These are phyloP conservation scores for Lepidonotus clava DNA, from an alignment of 2,888 invertebrate species.

Conservation along the genomic window DNA sequence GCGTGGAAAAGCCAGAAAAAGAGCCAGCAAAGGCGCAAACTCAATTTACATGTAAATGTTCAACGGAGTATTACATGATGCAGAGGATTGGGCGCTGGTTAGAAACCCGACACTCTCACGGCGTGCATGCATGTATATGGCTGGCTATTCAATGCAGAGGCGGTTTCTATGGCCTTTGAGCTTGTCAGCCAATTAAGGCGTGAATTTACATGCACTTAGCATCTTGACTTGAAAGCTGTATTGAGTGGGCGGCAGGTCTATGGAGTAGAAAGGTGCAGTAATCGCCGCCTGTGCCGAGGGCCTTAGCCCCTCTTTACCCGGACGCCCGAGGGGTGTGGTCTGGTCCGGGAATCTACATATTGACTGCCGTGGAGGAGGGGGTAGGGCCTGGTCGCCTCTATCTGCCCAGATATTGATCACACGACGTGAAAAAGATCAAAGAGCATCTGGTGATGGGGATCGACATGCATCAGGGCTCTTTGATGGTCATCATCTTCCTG, in stretches of 20 bases:
- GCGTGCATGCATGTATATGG: neutral
- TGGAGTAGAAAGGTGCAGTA: neutral
- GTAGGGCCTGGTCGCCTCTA: no score
- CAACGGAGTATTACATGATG: neutral
- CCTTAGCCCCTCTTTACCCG: no score
- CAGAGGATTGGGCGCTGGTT: neutral
- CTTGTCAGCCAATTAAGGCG: neutral
- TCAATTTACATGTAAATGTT: slow-evolving; percentile 20
- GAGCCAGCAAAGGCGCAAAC: neutral
- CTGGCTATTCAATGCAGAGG: no score
- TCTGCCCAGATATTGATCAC: slow-evolving; percentile 21
- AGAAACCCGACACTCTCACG: neutral
- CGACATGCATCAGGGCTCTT: slow-evolving; percentile 33
- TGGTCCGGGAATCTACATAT: slow-evolving; percentile 24
- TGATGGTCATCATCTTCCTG: slow-evolving; percentile 24
- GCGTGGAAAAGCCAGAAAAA: neutral
- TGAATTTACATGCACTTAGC: neutral
- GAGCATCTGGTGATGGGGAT: slow-evolving; percentile 30
- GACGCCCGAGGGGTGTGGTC: slow-evolving; percentile 14
- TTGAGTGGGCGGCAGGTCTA: neutral
- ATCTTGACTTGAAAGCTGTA: neutral
- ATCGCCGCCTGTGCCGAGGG: neutral
- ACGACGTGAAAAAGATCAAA: slow-evolving; percentile 10
- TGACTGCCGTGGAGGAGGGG: neutral
- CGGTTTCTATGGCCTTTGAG: neutral